These are phyloP conservation scores for Felis chaus DNA, from an alignment of 2,113 vertebrate genomes.

Conservation along the genomic window DNA sequence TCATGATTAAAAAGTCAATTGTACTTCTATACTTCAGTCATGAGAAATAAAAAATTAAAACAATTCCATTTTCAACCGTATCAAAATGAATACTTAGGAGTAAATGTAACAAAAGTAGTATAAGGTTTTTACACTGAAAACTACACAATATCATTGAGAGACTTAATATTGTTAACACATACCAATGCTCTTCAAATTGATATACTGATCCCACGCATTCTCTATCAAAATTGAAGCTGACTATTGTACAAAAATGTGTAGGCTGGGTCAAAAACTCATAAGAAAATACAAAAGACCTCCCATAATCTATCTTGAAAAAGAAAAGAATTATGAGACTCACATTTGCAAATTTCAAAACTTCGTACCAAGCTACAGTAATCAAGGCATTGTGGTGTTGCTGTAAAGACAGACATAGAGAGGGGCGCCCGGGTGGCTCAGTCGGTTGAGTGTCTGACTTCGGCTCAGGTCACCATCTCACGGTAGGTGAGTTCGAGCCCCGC, in stretches of 20 bases:
- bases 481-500: no score
- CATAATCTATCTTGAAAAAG: background rate
- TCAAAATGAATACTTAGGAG: background rate
- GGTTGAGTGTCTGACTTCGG: no score
- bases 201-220: background rate
- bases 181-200: background rate
- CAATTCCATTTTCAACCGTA: background rate
- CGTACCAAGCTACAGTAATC: background rate
- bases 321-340: background rate
- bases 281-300: background rate
- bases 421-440: no score
- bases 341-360: background rate
- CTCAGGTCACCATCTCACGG: no score
- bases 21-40: no score
- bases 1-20: background rate
- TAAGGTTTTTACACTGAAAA: background rate
- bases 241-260: background rate
- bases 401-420: background rate
- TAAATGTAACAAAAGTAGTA: background rate
- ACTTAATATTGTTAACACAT: background rate
- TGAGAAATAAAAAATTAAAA: background rate
- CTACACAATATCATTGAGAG: background rate
- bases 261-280: background rate
- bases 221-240: background rate
- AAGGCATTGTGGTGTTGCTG: background rate